phyloP scores from a whole-genome alignment of 2,797 vertebrate genomes.

The Sardinella longiceps region DNA sequence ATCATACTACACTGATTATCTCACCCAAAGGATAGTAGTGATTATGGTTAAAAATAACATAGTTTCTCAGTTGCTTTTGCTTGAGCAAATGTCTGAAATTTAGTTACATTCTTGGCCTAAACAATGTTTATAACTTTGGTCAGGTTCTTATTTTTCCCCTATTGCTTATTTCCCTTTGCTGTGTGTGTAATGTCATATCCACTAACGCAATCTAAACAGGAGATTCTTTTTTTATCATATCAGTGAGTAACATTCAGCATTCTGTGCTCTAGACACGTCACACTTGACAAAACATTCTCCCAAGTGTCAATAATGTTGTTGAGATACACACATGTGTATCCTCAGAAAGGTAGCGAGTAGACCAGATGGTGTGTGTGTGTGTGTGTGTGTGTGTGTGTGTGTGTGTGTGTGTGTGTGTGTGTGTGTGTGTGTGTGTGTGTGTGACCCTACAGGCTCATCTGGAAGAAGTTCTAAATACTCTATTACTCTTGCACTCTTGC shows the following conservation, averaged over 20 bases:
- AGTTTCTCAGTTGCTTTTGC: too few species aligned
- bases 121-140: too few species aligned
- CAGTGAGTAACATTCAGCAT: neutral
- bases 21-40: too few species aligned
- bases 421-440: conserved; percentile 5
- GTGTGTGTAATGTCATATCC: neutral
- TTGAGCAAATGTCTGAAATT: too few species aligned
- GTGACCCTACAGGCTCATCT: neutral
- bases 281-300: neutral
- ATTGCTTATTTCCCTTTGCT: neutral
- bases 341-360: neutral
- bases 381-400: conserved; percentile 9
- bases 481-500: too few species aligned
- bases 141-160: too few species aligned
- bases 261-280: neutral
- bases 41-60: too few species aligned
- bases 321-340: too few species aligned
- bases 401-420: neutral
- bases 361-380: neutral
- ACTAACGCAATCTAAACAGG: neutral
- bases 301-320: too few species aligned
- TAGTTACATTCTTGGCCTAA: too few species aligned
- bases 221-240: neutral
- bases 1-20: too few species aligned
- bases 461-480: too few species aligned